phyloP scores from a whole-genome alignment of 35 echinoderm and acorn worm genomes.

The Holothuria glaberrima region DNA sequence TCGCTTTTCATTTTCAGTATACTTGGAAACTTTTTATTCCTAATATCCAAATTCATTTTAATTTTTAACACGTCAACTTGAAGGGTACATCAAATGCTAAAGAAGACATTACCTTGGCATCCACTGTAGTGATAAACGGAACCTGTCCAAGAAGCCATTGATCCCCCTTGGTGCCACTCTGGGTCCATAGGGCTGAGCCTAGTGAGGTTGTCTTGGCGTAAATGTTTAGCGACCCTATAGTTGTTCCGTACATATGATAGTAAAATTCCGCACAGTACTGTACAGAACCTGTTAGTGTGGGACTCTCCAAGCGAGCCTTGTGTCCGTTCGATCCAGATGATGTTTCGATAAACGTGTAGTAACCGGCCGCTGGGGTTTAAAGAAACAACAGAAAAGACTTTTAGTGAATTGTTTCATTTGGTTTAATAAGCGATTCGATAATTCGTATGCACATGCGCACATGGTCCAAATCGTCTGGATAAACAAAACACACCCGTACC shows the following conservation, averaged over 20 bases:
- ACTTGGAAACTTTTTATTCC: no score
- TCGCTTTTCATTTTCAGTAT: no score
- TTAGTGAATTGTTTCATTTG: no score
- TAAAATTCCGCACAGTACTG: not conserved
- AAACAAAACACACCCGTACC: no score
- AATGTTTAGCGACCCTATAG: slow-evolving; percentile 9
- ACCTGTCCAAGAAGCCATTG: not conserved
- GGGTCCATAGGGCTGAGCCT: not conserved
- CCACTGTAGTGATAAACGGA: no score
- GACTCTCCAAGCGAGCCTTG: slow-evolving; percentile 62
- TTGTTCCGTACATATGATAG: slow-evolving; percentile 41
- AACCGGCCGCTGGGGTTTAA: slow-evolving; percentile 10
- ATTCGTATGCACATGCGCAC: no score
- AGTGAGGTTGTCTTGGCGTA: not conserved
- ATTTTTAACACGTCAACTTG: no score
- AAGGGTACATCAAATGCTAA: no score
- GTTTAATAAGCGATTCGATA: no score
- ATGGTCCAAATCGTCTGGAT: no score
- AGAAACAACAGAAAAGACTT: not conserved
- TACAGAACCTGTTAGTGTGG: not conserved
- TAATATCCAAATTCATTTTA: no score
- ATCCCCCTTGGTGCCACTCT: not conserved
- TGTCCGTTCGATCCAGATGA: slow-evolving; percentile 4
- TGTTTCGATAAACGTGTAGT: slow-evolving; percentile 74
- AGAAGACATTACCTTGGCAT: no score